Percentiles rank a stretch among this genome's conserved stretches.
phyloP scores from a whole-genome alignment of 2,113 vertebrate genomes.

The Galeopterus variegatus region DNA sequence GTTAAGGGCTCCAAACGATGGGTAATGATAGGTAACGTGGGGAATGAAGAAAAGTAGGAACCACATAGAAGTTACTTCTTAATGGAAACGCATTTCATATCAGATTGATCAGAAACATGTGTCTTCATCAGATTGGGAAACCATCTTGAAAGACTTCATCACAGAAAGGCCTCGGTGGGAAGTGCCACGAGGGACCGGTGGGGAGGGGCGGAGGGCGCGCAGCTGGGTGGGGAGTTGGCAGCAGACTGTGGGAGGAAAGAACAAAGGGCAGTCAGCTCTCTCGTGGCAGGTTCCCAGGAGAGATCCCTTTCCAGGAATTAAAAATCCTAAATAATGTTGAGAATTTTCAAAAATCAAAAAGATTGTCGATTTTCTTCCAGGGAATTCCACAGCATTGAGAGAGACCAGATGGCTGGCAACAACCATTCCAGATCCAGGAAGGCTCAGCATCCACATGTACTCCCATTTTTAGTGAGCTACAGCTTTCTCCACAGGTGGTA shows the following conservation, averaged over 20 bases:
- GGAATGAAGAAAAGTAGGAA: conserved; percentile 30
- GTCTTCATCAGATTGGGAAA: conserved; percentile 73
- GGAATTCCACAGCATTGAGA: conserved; percentile 59
- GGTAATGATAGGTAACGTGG: background rate
- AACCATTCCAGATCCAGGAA: background rate
- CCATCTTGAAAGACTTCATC: conserved; percentile 84
- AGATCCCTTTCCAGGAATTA: conserved; percentile 90
- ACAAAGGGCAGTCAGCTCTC: conserved; percentile 72
- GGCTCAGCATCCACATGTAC: background rate
- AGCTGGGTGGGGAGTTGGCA: conserved; percentile 83
- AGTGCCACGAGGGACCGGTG: conserved; percentile 74
- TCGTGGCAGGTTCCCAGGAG: conserved; percentile 70
- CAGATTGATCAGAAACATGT: conserved; percentile 74
- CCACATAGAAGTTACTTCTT: conserved; percentile 28
- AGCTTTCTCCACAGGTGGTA: background rate
- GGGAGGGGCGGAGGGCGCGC: conserved; percentile 68
- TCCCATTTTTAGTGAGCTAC: background rate
- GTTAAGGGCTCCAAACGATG: background rate
- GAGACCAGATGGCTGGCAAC: conserved; percentile 67
- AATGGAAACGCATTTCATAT: conserved; percentile 45
- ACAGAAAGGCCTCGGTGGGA: conserved; percentile 80
- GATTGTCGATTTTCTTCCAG: conserved; percentile 66
- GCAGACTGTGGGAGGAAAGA: conserved; percentile 83
- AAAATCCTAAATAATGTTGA: conserved; percentile 79
- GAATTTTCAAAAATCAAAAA: conserved; percentile 61